These are phyloP conservation scores for Ichneumon xanthorius DNA, from an alignment of 2,888 invertebrate genomes.

Conservation along the genomic window DNA sequence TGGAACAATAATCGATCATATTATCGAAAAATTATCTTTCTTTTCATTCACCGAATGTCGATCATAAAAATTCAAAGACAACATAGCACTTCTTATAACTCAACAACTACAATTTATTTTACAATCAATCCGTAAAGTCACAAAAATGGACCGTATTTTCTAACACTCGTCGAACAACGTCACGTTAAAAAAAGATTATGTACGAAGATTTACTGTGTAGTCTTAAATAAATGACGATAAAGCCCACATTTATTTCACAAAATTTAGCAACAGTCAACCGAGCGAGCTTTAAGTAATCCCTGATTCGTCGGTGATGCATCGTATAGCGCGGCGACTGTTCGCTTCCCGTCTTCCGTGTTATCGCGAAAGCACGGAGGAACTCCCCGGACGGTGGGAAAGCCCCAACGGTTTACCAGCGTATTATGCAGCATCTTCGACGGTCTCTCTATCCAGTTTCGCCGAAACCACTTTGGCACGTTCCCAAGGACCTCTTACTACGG, in stretches of 20 bases:
- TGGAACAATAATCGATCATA: background rate
- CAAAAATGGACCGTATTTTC: no score
- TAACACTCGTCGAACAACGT: no score
- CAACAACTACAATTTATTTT: no score
- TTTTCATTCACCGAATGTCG: background rate
- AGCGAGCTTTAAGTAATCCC: no score
- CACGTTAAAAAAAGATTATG: no score
- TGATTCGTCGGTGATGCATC: background rate
- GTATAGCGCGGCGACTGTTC: background rate
- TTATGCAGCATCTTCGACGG: slow-evolving; percentile 53
- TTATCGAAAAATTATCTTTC: background rate
- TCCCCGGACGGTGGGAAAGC: slow-evolving; percentile 9
- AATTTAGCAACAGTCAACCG: no score
- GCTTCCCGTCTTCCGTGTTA: background rate
- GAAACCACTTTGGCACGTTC: slow-evolving; percentile 67
- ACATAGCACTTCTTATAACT: no score
- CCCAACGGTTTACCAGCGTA: slow-evolving; percentile 36
- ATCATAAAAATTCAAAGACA: background rate
- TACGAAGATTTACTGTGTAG: no score
- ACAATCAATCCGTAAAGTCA: no score
- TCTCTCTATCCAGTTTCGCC: slow-evolving; percentile 48
- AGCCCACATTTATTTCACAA: no score
- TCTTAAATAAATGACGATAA: no score
- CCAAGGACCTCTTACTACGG: slow-evolving; percentile 61
- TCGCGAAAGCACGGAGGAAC: slow-evolving; percentile 3